Base-by-base conservation (phyloP, 2,797 vertebrate genomes). In the Gallinago nigripennis region DNA sequence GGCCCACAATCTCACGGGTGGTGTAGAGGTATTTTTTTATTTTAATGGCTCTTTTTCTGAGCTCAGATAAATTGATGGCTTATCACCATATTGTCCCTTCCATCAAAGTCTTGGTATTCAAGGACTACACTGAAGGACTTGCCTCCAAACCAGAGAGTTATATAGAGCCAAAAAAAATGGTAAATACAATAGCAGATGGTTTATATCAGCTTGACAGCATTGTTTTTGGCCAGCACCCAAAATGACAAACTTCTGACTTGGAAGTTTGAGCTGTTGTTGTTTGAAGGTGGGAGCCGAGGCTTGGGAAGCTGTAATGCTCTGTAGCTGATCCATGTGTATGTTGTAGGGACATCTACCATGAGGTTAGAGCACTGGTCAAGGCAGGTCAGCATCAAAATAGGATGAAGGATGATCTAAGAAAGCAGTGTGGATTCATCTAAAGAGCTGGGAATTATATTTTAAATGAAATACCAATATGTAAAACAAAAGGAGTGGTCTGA, bases 141-240 rank as follows among this genome's bases (percentile, higher is more conserved):
- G 30, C 54, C 61, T 96, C 54, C 12, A 35, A 94, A 93, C 66
- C 61, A 69, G 33, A 53, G 68, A 86, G 39, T n/a, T 82, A 65
- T 5, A 76, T 19, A 66, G 82, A 83, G 85, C 21, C 21, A 48
- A 69, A 77, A 58, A 61, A n/a, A 63, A 37, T 2, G 43, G 50
- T 84, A 84, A 94, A 94, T 90, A 91, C 58, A 88, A 88, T 84
- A 91, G 56, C 87, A 95, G 82, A 94, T 94, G 87, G 75, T 96
- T 96, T 96, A 86, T 88, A 71, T 89, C 91, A 83, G 61, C 68
- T 76, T 90, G 94, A 90, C 95, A 93, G 83, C 92, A 56, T 76
- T 0, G 0, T 25, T 90, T 91, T 72, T 95, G 95, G 92, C 82
- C 66, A 66, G 58, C 19, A 66, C 54, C 70, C 93, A 93, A 65